phyloP scores from a whole-genome alignment of 2,797 vertebrate species.

The Hypotaenidia philippensis region DNA sequence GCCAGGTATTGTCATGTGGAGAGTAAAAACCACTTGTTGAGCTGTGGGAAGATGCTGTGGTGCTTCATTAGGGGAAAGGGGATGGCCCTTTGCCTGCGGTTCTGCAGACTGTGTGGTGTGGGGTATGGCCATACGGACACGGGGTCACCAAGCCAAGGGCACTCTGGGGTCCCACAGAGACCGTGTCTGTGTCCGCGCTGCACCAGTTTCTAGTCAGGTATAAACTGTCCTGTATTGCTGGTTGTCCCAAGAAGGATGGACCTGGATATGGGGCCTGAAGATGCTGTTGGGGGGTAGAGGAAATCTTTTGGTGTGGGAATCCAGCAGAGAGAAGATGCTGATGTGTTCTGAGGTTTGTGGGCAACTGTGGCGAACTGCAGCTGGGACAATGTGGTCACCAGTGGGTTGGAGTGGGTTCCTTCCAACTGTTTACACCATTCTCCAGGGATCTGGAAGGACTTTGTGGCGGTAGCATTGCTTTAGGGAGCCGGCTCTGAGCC shows the following conservation, averaged over 20 bases:
- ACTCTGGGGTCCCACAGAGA: accelerated
- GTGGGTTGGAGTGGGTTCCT: background rate
- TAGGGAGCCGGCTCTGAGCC: background rate
- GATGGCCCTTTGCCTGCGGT: background rate
- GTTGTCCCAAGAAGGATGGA: background rate
- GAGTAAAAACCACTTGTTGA: background rate
- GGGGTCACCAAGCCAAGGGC: background rate
- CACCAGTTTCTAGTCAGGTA: background rate
- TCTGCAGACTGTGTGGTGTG: accelerated
- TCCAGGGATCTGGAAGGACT: accelerated
- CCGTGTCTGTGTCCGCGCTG: accelerated
- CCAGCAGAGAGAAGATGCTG: background rate
- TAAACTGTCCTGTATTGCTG: too few species aligned
- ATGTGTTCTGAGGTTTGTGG: background rate
- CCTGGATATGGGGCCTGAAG: background rate
- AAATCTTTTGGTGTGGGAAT: background rate
- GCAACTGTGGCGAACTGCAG: accelerated
- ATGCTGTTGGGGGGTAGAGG: background rate
- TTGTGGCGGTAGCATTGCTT: background rate
- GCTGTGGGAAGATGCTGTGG: accelerated
- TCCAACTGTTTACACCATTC: accelerated
- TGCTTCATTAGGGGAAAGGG: background rate
- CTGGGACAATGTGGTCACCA: background rate
- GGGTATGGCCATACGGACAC: accelerated
- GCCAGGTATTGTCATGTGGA: background rate